Evolutionary conservation across 2,797 vertebrate species (phyloP).

Genomic region (Gymnocypris eckloni): DNA sequence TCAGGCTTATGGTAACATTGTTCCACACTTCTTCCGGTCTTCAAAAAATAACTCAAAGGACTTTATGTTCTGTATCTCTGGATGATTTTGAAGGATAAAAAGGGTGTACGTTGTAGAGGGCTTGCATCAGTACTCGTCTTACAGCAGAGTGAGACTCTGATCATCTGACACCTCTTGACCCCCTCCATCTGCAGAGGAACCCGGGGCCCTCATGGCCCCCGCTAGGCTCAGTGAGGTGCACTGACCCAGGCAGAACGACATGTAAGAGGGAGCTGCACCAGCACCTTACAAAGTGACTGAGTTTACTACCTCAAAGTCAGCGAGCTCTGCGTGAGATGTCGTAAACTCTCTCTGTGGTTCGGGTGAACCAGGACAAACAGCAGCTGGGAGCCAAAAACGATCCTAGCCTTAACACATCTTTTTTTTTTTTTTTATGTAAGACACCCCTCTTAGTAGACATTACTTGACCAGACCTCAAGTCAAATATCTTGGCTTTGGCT

Average conservation of each 20-base stretch:
- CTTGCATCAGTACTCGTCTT: constrained; percentile 13
- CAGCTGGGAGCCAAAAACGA: constrained; percentile 6
- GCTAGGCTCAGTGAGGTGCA: constrained; percentile 65
- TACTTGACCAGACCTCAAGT: not conserved
- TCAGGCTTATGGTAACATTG: not conserved
- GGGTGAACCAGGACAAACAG: constrained; percentile 27
- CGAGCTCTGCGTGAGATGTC: not conserved
- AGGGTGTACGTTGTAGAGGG: not conserved
- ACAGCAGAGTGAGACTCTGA: constrained; percentile 31
- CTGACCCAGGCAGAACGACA: constrained; percentile 41
- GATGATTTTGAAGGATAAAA: constrained; percentile 27
- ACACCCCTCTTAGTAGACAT: not conserved
- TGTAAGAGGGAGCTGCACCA: constrained; percentile 59
- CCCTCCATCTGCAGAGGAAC: constrained; percentile 53
- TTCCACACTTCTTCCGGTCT: not conserved
- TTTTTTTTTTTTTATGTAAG: not conserved
- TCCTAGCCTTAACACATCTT: not conserved
- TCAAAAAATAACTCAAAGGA: not conserved
- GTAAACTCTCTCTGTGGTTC: not conserved
- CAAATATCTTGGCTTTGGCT: not conserved
- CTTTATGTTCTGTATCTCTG: not conserved
- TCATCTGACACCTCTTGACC: constrained; percentile 41
- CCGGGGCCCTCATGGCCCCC: constrained; percentile 53
- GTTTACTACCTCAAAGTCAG: constrained; percentile 66
- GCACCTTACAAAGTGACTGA: constrained; percentile 56